These are phyloP conservation scores for Rhagoletis zephyria DNA, from an alignment of 1,140 invertebrate species.

Conservation along the genomic window DNA sequence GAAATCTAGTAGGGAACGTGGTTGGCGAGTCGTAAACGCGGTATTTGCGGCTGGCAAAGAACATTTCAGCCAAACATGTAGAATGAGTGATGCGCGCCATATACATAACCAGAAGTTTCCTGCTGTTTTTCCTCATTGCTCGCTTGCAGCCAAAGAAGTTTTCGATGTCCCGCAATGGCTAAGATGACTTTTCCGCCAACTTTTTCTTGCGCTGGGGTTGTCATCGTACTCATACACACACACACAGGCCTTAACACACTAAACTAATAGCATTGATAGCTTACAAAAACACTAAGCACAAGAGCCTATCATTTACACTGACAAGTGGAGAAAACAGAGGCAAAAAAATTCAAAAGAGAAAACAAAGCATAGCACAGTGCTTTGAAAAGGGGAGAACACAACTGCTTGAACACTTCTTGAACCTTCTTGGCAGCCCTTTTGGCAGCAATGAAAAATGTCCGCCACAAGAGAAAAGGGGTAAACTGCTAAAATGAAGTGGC, in stretches of 20 bases:
- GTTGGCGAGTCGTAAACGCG: neutral
- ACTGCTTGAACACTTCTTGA: neutral
- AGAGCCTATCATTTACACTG: constrained; percentile 39
- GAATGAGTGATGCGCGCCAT: neutral
- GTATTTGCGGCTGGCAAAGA: constrained; percentile 1
- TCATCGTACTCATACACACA: neutral
- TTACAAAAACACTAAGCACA: neutral
- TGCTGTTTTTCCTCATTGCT: constrained; percentile 30
- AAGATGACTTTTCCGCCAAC: constrained; percentile 42
- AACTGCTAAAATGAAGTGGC: neutral
- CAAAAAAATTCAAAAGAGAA: neutral
- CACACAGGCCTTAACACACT: neutral
- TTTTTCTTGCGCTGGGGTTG: neutral
- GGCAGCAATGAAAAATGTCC: neutral
- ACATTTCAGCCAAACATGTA: neutral
- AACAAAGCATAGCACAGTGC: neutral
- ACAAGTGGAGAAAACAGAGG: neutral
- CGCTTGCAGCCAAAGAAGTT: neutral
- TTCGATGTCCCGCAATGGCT: constrained; percentile 13
- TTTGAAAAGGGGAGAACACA: neutral
- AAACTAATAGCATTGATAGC: constrained; percentile 8
- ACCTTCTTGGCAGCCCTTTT: constrained; percentile 37
- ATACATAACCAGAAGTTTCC: constrained; percentile 2
- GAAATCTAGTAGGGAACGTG: constrained; percentile 1
- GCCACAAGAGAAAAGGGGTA: constrained; percentile 9